These are phyloP conservation scores for Loriculus beryllinus DNA, from an alignment of 2,797 vertebrate genomes.

Conservation along the genomic window DNA sequence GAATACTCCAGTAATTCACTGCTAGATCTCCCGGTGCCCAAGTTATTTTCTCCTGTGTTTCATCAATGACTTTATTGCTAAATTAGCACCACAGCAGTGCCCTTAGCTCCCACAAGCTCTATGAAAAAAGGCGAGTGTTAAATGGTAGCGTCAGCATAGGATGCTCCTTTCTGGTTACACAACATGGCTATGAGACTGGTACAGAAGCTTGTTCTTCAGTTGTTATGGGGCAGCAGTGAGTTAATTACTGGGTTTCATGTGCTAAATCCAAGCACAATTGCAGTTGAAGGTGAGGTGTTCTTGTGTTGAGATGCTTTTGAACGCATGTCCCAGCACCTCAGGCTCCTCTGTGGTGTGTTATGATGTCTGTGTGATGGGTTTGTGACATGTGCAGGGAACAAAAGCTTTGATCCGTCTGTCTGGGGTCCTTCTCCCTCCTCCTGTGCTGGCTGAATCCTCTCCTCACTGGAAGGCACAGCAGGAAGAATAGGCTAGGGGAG, in stretches of 20 bases:
- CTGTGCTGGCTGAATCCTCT: background rate
- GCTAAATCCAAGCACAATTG: background rate
- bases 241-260: background rate
- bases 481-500: background rate
- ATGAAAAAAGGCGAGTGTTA: background rate
- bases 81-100: background rate
- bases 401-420: background rate
- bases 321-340: background rate
- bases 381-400: background rate
- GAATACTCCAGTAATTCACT: background rate
- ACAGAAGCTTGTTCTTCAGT: background rate
- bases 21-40: background rate
- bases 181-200: background rate
- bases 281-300: background rate
- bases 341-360: background rate
- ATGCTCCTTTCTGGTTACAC: background rate
- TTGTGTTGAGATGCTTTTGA: background rate
- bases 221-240: background rate
- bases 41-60: background rate
- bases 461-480: fast-evolving
- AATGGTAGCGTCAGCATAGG: background rate
- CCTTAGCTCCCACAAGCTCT: background rate
- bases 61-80: background rate
- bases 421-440: background rate
- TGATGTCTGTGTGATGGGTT: background rate